These are phyloP conservation scores for Caenorhabditis sp. DNA, from an alignment of 2,888 invertebrate genomes.

Conservation along the genomic window DNA sequence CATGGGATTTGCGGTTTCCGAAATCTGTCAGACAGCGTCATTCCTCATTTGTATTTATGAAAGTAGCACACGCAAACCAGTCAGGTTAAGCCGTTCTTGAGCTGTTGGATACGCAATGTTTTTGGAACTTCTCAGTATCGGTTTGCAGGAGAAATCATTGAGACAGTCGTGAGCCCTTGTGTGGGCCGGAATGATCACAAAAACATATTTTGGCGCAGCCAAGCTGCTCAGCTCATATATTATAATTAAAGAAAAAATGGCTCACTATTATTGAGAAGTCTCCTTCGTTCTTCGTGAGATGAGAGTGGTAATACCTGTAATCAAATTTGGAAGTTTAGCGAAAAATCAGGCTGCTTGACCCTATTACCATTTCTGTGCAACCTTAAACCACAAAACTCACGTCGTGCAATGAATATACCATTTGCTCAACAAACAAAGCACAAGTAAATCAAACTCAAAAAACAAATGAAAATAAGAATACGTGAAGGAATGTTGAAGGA, in stretches of 20 bases:
- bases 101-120: too few relatives aligned
- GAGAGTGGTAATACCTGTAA: constrained; percentile 27
- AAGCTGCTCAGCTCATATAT: neutral
- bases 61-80: neutral
- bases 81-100: constrained; percentile 4
- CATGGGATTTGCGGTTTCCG: constrained; percentile 11
- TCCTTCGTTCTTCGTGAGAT: constrained; percentile 33
- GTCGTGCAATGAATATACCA: constrained; percentile 23
- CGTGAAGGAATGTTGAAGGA: constrained; percentile 8
- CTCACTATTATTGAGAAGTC: constrained; percentile 34
- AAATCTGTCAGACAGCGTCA: constrained; percentile 30
- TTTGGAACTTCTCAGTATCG: too few relatives aligned
- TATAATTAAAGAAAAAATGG: constrained; percentile 1
- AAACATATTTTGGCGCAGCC: constrained; percentile 3
- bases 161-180: neutral
- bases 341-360: neutral
- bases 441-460: constrained; percentile 13
- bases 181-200: constrained; percentile 6
- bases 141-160: too few relatives aligned
- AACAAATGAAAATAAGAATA: constrained; percentile 1
- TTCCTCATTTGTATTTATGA: constrained; percentile 46
- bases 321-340: neutral
- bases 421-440: neutral
- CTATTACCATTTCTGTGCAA: neutral
- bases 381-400: too few relatives aligned